Evolutionary conservation across 2,113 vertebrate genomes (phyloP), one percentile per base, ranked within the genome.

Genomic region (Crotalus viridis): DNA sequence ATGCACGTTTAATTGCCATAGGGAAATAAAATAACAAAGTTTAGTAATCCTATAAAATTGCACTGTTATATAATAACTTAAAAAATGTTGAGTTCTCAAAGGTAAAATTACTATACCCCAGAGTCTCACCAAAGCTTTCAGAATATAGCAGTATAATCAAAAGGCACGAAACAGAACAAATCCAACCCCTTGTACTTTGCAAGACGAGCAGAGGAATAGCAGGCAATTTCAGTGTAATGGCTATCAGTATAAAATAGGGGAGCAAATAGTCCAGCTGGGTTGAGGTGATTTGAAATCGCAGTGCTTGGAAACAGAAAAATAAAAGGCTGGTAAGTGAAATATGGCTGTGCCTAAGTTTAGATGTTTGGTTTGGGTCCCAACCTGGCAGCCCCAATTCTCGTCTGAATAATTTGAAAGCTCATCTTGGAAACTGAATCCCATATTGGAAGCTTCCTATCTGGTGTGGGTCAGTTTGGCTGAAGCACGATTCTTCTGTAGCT

Each of bases 11-110:
- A 98, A 98, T 98, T 98, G 96, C 98, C 97, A 97, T 88, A 96
- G 95, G 91, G 95, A 97, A 97, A 97, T 97, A 98, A 98, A 98
- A 98, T 98, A 96, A 96, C 13, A 13, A 97, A 97, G 93, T 97
- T 97, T 97, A 97, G 96, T 96, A 96, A 97, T 97, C 95, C 93
- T 95, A 96, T 97, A 97, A 97, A 98, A 98, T 97, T 97, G 94
- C 95, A 94, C 93, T 91, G 95, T 96, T 98, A 97, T 97, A 96
- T 96, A 97, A 97, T 96, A 97, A 95, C 96, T 96, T 97, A 96
- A 97, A 98, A 97, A 56, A 97, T 96, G 94, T 51, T 95, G 96
- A 96, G 96, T 93, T 97, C 96, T 97, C 96, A 95, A 96, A 97
- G 97, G 96, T 94, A 96, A 97, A 98, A 97, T 97, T 96, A 97